phyloP scores from a whole-genome alignment of 1,140 invertebrate species.

The Heterodera carotae region DNA sequence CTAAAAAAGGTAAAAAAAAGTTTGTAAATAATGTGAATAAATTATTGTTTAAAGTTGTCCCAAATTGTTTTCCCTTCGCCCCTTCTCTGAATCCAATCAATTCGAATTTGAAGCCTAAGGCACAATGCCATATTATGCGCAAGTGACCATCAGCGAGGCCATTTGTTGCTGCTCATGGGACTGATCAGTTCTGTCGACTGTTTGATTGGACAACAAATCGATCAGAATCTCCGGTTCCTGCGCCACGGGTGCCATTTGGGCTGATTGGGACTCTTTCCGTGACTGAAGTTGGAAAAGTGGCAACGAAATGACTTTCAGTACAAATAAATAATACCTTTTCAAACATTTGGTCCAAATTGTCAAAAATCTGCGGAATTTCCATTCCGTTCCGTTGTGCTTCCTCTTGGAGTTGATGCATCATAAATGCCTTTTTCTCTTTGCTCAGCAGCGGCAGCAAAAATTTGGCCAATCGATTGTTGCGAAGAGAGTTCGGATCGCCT shows the following conservation, averaged over 20 bases:
- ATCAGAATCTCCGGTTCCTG: conserved; percentile 2
- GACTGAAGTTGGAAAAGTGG: not conserved
- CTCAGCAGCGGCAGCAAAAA: conserved; percentile 48
- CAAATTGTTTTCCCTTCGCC: no score
- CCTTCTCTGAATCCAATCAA: no score
- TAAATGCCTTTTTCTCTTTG: conserved; percentile 11
- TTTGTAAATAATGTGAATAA: no score
- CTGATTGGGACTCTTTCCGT: not conserved
- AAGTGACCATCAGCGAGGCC: not conserved
- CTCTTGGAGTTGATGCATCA: conserved; percentile 53
- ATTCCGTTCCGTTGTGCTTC: conserved; percentile 52
- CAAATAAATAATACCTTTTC: not conserved
- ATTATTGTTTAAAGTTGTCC: no score
- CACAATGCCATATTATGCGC: no score
- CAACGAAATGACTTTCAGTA: not conserved
- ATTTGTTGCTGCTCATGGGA: not conserved
- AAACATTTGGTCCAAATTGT: conserved; percentile 23
- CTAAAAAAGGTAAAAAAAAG: no score
- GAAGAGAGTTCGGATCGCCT: conserved; percentile 53
- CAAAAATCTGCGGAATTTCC: conserved; percentile 52
- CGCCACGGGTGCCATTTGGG: not conserved
- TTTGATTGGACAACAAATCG: not conserved
- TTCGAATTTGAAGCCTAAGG: no score
- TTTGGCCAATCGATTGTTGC: conserved; percentile 55
- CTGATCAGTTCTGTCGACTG: not conserved